A percentile compares a stretch with the other conserved stretches of the same genome.
Evolutionary conservation across 1,140 invertebrate genomes (phyloP).

Genomic region (Drosophila pseudoananassae): DNA sequence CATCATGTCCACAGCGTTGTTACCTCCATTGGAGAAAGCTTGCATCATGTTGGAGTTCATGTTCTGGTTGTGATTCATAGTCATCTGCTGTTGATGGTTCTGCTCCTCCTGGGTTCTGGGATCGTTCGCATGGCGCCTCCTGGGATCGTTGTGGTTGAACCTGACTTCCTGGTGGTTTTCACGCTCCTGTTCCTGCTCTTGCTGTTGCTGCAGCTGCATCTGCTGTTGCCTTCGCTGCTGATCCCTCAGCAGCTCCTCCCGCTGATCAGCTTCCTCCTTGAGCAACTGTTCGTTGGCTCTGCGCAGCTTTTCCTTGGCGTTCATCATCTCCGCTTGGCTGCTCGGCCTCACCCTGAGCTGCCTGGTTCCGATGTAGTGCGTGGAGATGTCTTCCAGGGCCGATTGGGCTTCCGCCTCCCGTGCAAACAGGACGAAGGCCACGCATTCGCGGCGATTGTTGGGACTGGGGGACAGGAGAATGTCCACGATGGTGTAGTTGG

Average conservation of each 20-base stretch:
- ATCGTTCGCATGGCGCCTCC: conserved; percentile 32
- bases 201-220: conserved; percentile 22
- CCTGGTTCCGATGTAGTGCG: conserved; percentile 86
- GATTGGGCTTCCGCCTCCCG: conserved; percentile 88
- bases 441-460: conserved; percentile 85
- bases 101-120: conserved; percentile 36
- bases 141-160: conserved; percentile 28
- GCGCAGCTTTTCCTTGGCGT: conserved; percentile 84
- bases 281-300: conserved; percentile 80
- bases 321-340: conserved; percentile 85
- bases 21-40: conserved; percentile 43
- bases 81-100: conserved; percentile 32
- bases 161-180: conserved; percentile 17
- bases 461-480: conserved; percentile 88
- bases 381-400: conserved; percentile 85
- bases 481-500: conserved; percentile 88
- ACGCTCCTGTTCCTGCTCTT: conserved; percentile 29
- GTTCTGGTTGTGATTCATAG: conserved; percentile 14
- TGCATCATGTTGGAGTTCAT: conserved; percentile 32
- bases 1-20: conserved; percentile 26
- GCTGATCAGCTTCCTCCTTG: conserved; percentile 73
- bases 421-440: conserved; percentile 90
- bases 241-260: conserved; percentile 52
- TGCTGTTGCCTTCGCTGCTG: conserved; percentile 32
- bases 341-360: conserved; percentile 85